Evolutionary conservation across 2,888 invertebrate genomes (phyloP), one percentile per base, ranked within the genome.

Genomic region (Andrena flavipes): DNA sequence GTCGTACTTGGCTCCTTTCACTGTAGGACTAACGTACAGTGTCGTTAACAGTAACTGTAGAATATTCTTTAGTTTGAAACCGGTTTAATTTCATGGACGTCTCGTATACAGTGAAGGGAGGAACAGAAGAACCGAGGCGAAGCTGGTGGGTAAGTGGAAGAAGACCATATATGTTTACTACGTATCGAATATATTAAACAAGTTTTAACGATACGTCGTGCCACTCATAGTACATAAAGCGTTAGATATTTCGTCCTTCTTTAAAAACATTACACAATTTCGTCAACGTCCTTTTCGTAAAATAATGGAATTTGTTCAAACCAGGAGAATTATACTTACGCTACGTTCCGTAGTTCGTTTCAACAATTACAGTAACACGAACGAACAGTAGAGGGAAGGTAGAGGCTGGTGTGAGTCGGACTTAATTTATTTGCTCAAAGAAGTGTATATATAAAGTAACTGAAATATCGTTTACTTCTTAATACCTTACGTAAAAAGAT

Each of bases 401-500:
- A 64, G 30, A 35, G 60, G 56, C 69, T 73, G 62, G 29, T 68
- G 33, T 64, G 56, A 67, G 48, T 80, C 60, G 69, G 74, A 82
- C 82, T 77, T 59, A 75, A 71, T 82, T 87, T 81, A 79, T 81
- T 85, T 83, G 49, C 60, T 77, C 26, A 51, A 49, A 77, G 70
- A 73, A 75, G 65, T 76, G 60, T 68, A 49, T 77, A 65, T 81
- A 70, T 81, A 85, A 87, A 88, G 60, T 86, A 75, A 84, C 68
- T 42, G 60, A 77, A 73, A 74, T 71, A 71, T 84, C 49, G 62
- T 72, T 86, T 75, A 65, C 29, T 81, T 79, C 60, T 76, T 87
- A 84, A 83, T 76, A 70, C 76, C 76, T 87, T 85, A 78, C n/a
- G 63, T 73, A 81, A 65, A 84, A 69, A 79, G 35, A 79, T 85